Evolutionary conservation across 2,888 invertebrate genomes (phyloP).

Genomic region (Digitonthophagus gazella): DNA sequence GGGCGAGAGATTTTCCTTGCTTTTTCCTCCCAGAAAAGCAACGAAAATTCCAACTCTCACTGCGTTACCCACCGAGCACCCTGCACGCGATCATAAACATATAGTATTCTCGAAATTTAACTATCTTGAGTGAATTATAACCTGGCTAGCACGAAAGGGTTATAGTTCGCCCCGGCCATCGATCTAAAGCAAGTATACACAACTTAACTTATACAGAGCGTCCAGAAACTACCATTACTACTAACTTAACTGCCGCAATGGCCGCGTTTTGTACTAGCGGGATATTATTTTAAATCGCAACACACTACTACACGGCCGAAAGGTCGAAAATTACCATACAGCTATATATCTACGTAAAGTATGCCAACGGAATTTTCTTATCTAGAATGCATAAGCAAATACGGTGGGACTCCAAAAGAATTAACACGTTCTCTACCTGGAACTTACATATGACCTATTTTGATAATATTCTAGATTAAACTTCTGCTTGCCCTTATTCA

Average conservation of each 20-base stretch:
- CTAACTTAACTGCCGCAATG: not conserved
- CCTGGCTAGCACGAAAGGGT: not conserved
- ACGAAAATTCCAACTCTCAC: conserved; percentile 5
- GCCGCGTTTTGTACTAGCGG: not conserved
- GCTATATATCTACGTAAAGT: not conserved
- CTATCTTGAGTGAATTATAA: not conserved
- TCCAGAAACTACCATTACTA: not conserved
- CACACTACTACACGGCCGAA: not conserved
- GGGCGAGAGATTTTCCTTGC: conserved; percentile 5
- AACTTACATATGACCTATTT: not conserved
- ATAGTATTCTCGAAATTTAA: not conserved
- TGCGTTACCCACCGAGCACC: conserved; percentile 8
- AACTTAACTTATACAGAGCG: not conserved
- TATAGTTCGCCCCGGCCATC: not conserved
- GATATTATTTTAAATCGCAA: not conserved
- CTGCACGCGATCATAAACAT: conserved; percentile 10
- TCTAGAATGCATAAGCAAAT: not conserved
- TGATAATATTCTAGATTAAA: too few species aligned
- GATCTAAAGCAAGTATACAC: not conserved
- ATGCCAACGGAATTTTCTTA: not conserved
- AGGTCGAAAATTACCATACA: not conserved
- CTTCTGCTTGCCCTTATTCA: too few species aligned
- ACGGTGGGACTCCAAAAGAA: not conserved
- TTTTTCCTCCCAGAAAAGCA: conserved; percentile 11
- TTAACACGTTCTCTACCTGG: not conserved